Evolutionary conservation across 2,888 invertebrate species (phyloP).

Genomic region (Selenia dentaria): DNA sequence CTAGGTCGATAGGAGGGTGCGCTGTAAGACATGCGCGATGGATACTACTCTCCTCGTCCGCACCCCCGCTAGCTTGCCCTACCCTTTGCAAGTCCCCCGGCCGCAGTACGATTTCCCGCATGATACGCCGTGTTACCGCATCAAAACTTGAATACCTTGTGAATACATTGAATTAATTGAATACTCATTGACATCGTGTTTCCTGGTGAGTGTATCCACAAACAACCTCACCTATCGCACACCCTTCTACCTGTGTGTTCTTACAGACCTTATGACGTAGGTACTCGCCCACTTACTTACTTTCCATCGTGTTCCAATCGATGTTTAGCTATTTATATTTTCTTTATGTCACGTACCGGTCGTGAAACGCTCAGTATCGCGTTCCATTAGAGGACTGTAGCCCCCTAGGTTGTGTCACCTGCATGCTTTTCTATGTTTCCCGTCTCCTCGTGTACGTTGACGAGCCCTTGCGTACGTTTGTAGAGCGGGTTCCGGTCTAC

Average conservation of each 20-base stretch:
- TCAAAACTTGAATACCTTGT: conserved; percentile 1
- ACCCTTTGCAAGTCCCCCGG: neutral
- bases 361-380: conserved; percentile 52
- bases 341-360: conserved; percentile 52
- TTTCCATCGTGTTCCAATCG: conserved; percentile 46
- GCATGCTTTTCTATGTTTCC: conserved; percentile 75
- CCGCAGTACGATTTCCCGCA: conserved; percentile 9
- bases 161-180: conserved; percentile 42
- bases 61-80: neutral
- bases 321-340: conserved; percentile 58
- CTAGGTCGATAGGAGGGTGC: conserved; percentile 8
- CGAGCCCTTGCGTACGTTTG: conserved; percentile 57
- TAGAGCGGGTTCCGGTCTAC: conserved; percentile 49
- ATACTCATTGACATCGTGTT: conserved; percentile 52
- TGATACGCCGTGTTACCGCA: neutral
- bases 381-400: conserved; percentile 53
- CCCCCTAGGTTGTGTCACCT: conserved; percentile 70
- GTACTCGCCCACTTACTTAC: conserved; percentile 44
- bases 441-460: conserved; percentile 60
- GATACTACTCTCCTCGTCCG: conserved; percentile 25
- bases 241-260: conserved; percentile 15
- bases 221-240: conserved; percentile 25
- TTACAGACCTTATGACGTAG: conserved; percentile 14
- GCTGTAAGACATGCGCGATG: conserved; percentile 36
- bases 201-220: conserved; percentile 61